These are phyloP conservation scores for Coenonympha glycerion DNA, from an alignment of 2,888 invertebrate genomes.

Conservation along the genomic window DNA sequence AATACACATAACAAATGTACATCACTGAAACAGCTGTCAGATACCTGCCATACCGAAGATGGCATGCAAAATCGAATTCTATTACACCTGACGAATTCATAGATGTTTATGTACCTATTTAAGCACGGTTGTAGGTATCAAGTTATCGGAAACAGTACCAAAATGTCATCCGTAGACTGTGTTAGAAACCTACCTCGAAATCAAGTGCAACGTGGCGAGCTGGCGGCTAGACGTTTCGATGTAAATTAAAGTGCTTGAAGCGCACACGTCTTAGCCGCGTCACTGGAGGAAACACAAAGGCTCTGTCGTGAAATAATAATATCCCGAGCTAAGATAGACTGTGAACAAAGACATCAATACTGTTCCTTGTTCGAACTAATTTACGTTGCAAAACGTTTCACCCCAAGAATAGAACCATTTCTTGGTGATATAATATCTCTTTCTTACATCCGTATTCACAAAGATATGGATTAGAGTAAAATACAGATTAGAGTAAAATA, in stretches of 20 bases:
- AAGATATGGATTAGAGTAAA: neutral
- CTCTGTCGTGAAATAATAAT: neutral
- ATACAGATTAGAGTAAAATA: too few species aligned
- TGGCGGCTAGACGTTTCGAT: neutral
- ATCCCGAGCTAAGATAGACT: neutral
- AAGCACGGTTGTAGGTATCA: too few species aligned
- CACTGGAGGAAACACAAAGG: neutral
- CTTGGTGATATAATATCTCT: neutral
- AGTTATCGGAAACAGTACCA: too few species aligned
- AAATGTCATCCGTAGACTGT: too few species aligned
- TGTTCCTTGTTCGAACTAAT: neutral
- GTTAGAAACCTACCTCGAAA: too few species aligned
- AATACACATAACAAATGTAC: too few species aligned
- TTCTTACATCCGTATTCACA: neutral
- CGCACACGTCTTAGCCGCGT: neutral
- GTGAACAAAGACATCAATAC: neutral
- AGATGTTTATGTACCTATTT: too few species aligned
- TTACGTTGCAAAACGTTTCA: neutral
- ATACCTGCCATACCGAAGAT: too few species aligned
- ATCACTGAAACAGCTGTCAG: too few species aligned
- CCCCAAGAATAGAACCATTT: neutral
- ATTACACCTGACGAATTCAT: too few species aligned
- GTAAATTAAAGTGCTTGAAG: neutral
- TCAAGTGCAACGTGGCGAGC: neutral
- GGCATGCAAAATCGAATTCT: too few species aligned